Evolutionary conservation across 2,113 vertebrate species (phyloP).

Genomic region (Gallinago jamesoni): DNA sequence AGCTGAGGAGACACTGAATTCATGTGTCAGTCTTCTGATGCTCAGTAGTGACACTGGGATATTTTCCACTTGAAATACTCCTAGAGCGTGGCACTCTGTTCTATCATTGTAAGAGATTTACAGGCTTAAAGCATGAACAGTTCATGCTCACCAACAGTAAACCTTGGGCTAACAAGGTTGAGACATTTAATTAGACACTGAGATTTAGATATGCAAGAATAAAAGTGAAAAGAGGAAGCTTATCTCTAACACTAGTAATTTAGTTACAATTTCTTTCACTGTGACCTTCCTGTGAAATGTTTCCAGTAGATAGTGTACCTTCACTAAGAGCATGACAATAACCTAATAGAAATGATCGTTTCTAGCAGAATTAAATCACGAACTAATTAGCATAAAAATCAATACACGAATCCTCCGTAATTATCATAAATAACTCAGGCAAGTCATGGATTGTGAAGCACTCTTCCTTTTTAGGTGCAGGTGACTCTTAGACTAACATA

Average conservation of each 20-base stretch:
- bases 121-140: neutral
- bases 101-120: neutral
- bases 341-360: neutral
- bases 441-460: neutral
- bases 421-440: neutral
- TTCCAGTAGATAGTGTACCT: neutral
- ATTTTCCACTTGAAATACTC: neutral
- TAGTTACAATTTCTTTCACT: neutral
- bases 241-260: neutral
- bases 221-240: neutral
- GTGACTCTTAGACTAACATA: neutral
- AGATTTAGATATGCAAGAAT: neutral
- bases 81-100: neutral
- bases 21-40: neutral
- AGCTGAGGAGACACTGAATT: neutral
- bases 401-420: neutral
- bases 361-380: neutral
- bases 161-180: neutral
- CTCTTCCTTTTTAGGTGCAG: neutral
- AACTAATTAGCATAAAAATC: slow-evolving; percentile 16
- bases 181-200: neutral
- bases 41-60: neutral
- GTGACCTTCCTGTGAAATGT: neutral
- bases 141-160: neutral
- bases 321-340: neutral